Conservation (phyloP, 2,113 vertebrate genomes). For the Varanus salvator region DNA sequence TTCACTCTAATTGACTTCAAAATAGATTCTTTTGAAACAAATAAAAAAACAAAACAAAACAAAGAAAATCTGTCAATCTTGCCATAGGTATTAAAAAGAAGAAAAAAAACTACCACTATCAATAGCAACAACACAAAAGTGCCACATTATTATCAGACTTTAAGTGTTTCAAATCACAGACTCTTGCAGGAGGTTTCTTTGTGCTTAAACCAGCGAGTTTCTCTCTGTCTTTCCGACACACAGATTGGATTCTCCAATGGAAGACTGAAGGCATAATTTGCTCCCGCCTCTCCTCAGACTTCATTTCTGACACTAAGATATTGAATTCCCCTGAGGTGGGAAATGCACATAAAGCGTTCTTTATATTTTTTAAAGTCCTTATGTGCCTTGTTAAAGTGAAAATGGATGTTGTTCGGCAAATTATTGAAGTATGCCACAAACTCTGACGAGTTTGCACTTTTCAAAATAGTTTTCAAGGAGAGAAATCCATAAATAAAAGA, state of each 20-base stretch:
- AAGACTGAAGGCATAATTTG: constrained; percentile 47
- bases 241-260: constrained; percentile 26
- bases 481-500: constrained; percentile 46
- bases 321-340: constrained; percentile 45
- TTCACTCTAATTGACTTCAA: constrained; percentile 28
- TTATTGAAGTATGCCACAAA: constrained; percentile 53
- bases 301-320: constrained; percentile 68
- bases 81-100: too few species aligned
- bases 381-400: constrained; percentile 57
- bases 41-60: constrained; percentile 17
- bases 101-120: too few species aligned
- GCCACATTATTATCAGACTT: constrained; percentile 12
- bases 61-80: background rate
- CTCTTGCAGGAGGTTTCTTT: constrained; percentile 56
- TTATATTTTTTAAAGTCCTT: constrained; percentile 26
- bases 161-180: constrained; percentile 34
- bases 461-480: constrained; percentile 44
- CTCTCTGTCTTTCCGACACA: background rate
- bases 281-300: constrained; percentile 53
- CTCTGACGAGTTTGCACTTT: constrained; percentile 37
- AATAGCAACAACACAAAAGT: background rate
- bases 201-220: constrained; percentile 43
- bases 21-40: constrained; percentile 18
- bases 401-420: constrained; percentile 61
- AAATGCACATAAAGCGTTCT: constrained; percentile 52